Evolutionary conservation across 2,888 invertebrate species (phyloP), one percentile per base, ranked within the genome.

Genomic region (Ennomos fuscantarius): DNA sequence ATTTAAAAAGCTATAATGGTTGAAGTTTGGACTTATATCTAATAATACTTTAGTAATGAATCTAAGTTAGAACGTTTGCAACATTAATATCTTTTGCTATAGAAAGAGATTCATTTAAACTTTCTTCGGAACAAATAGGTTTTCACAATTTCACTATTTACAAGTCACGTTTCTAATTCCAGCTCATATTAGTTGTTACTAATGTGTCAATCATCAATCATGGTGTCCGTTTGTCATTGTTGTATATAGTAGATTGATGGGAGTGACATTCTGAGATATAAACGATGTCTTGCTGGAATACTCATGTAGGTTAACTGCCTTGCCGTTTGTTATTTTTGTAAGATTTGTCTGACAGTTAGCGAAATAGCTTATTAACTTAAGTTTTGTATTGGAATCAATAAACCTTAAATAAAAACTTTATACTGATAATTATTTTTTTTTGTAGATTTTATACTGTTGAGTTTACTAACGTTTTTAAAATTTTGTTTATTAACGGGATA

Each of bases 241-340:
- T 10, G 48, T 45, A 33, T 9, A 55, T 55, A 49, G 15, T 8
- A 2, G 49, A 55, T 49, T 34, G 39, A 55, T 55, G 49, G 8
- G 11, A 33, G 32, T 44, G 43, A 35, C 50, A 41, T 55, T 37
- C 32, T 35, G 11, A 9, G 43, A 37, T 41, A 15, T 35, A 33
- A 36, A 43, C 37, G 37, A 8, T 31, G 36, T 35, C 13, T 13
- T 40, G 33, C 31, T 8, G 43, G 34, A 49, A 44, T 39, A 44
- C 15, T 35, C 13, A 24, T 24, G 13, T 37, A 47, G 36, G 47
- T 48, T 10, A 13, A 15, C 34, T 24, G 24, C 24, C 35, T 45
- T 15, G 35, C 8, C 35, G 15, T 47, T 37, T 47, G 36, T 15
- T 36, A 46, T 44, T 44, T 2, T 36, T 35, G 24, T 45, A 13